Evolutionary conservation across 1,140 invertebrate genomes (phyloP).

Genomic region (Hypothenemus hampei): DNA sequence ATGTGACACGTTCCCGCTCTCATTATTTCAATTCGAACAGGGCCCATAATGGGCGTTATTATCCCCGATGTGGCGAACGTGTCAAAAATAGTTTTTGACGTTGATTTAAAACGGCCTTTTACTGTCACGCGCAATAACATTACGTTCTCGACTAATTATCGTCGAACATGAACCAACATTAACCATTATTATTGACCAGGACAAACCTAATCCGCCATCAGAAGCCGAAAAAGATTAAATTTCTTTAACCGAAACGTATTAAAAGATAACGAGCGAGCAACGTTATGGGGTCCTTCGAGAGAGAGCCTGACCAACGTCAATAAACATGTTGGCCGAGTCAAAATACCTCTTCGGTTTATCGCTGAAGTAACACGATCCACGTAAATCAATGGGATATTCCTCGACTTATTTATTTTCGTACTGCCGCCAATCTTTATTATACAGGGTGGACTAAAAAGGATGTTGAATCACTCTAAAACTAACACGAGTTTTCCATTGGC

Average conservation of each 20-base stretch:
- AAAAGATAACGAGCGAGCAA: not conserved
- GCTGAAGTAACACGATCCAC: slow-evolving; percentile 36
- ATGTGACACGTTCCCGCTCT: slow-evolving; percentile 11
- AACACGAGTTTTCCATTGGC: too few species aligned
- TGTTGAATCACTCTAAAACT: too few species aligned
- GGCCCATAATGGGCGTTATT: slow-evolving; percentile 16
- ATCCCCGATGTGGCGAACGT: slow-evolving; percentile 5
- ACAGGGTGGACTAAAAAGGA: not conserved
- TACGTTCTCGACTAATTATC: too few species aligned
- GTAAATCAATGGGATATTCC: slow-evolving; percentile 37
- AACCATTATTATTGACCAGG: not conserved
- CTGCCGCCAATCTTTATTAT: not conserved
- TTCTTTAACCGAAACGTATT: slow-evolving; percentile 16
- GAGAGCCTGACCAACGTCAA: slow-evolving; percentile 12
- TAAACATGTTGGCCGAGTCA: slow-evolving; percentile 29
- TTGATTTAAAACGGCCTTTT: slow-evolving; percentile 19
- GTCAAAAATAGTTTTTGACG: slow-evolving; percentile 19
- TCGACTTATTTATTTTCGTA: slow-evolving; percentile 20
- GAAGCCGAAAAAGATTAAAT: slow-evolving; percentile 35
- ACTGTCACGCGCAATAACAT: slow-evolving; percentile 14
- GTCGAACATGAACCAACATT: too few species aligned
- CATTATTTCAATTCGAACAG: slow-evolving; percentile 19
- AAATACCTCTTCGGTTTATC: slow-evolving; percentile 31
- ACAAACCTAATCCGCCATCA: slow-evolving; percentile 6
- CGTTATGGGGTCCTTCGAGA: slow-evolving; percentile 1